A percentile compares a stretch with the other conserved stretches of the same genome.
phyloP scores from a whole-genome alignment of 2,797 vertebrate genomes.

The Fratercula arctica region DNA sequence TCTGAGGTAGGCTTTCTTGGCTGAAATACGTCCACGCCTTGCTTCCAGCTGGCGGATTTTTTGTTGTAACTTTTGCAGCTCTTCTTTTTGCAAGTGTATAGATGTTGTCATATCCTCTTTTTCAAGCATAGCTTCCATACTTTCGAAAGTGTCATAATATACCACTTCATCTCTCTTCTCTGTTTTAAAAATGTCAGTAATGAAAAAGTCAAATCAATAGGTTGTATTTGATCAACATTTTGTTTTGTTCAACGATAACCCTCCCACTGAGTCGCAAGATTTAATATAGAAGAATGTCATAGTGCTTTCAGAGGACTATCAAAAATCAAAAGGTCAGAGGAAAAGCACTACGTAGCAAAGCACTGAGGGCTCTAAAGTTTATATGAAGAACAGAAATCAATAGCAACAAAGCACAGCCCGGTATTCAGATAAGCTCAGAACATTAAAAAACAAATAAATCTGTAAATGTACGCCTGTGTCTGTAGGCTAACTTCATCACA shows the following conservation, averaged over 20 bases:
- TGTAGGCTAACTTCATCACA: neutral
- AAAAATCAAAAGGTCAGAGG: neutral
- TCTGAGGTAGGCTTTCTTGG: constrained; percentile 99
- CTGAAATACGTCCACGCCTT: constrained; percentile 91
- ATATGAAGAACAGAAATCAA: neutral
- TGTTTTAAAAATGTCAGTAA: constrained; percentile 67
- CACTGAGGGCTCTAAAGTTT: neutral
- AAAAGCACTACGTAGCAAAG: neutral
- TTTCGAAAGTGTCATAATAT: constrained; percentile 96
- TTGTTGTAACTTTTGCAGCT: constrained; percentile 87
- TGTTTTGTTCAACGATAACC: neutral
- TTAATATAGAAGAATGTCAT: neutral
- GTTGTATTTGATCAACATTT: neutral
- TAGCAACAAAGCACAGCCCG: neutral
- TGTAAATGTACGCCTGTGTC: neutral
- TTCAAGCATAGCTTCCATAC: constrained; percentile 94
- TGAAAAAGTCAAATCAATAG: neutral
- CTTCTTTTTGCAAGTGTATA: constrained; percentile 83
- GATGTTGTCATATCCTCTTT: constrained; percentile 80
- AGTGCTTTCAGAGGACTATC: neutral
- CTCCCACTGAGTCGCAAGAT: neutral
- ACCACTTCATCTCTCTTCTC: constrained; percentile 96
- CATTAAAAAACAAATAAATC: neutral
- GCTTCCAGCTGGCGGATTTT: constrained; percentile 94
- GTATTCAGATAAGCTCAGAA: neutral